These are phyloP conservation scores for Drosophila dives DNA, from an alignment of 2,888 invertebrate genomes.

Conservation along the genomic window DNA sequence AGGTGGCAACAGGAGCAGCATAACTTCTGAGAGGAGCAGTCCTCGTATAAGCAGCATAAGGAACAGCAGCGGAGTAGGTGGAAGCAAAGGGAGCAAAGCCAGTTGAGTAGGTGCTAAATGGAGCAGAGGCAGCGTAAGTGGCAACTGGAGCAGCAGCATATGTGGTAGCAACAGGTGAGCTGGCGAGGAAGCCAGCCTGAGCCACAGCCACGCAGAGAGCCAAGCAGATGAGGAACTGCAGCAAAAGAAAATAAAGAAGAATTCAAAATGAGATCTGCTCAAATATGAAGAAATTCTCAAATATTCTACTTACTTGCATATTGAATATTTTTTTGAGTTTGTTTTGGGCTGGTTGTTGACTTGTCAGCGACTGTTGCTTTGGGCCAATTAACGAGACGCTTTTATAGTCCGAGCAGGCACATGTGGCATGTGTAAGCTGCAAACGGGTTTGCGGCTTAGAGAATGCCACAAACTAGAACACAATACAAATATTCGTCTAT, in stretches of 20 bases:
- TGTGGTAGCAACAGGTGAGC: constrained; percentile 42
- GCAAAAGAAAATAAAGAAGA: neutral
- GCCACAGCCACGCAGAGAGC: constrained; percentile 56
- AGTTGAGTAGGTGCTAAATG: constrained; percentile 40
- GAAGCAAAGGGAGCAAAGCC: constrained; percentile 18
- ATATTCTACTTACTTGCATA: constrained; percentile 49
- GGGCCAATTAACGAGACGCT: constrained; percentile 36
- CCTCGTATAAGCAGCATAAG: constrained; percentile 28
- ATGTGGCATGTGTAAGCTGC: constrained; percentile 26
- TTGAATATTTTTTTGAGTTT: constrained; percentile 28
- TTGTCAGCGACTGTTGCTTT: constrained; percentile 52
- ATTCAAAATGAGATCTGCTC: neutral
- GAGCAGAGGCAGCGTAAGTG: constrained; percentile 41
- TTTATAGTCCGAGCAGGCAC: constrained; percentile 38
- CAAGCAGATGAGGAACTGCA: constrained; percentile 54
- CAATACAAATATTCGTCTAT: constrained; percentile 12
- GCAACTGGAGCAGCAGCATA: constrained; percentile 33
- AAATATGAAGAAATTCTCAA: constrained; percentile 4
- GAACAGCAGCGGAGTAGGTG: constrained; percentile 37
- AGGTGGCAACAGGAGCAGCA: constrained; percentile 22
- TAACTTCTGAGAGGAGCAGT: constrained; percentile 29
- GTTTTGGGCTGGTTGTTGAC: constrained; percentile 28
- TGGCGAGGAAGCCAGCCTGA: constrained; percentile 53
- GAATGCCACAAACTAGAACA: constrained; percentile 43
- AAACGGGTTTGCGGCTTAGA: constrained; percentile 46